These are phyloP conservation scores for Octomys mimax DNA, from an alignment of 2,797 vertebrate genomes.

Conservation along the genomic window DNA sequence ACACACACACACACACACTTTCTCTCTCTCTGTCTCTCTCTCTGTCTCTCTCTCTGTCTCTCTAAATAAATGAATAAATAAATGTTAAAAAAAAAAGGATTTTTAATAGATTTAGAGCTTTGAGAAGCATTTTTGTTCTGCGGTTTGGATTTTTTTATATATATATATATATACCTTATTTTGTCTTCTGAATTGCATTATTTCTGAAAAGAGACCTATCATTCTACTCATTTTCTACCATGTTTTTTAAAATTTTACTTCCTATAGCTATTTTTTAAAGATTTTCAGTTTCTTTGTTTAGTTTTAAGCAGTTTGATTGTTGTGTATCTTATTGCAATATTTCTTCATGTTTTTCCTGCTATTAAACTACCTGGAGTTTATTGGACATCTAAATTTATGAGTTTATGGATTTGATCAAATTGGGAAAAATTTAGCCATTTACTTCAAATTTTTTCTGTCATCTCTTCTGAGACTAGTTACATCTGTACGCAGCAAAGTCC, in stretches of 20 bases:
- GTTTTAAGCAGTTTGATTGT: neutral
- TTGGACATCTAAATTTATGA: neutral
- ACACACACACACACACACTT: no score
- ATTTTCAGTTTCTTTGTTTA: neutral
- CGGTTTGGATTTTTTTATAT: neutral
- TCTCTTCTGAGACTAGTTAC: neutral
- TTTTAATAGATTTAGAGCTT: neutral
- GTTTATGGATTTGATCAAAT: neutral
- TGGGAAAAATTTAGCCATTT: neutral
- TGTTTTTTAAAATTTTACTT: neutral
- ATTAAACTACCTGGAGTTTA: neutral
- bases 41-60: no score
- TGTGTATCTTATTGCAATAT: neutral
- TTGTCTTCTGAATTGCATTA: neutral
- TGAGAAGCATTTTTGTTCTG: neutral
- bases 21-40: no score
- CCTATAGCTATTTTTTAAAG: neutral
- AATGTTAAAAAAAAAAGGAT: no score
- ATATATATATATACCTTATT: neutral
- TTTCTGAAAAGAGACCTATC: neutral
- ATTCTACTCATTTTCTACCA: neutral
- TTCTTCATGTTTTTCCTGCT: neutral
- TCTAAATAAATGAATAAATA: no score
- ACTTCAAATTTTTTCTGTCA: neutral
- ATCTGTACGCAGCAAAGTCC: neutral